Evolutionary conservation across 2,113 vertebrate species (phyloP).

Genomic region (Phalacrocorax brasilianus): DNA sequence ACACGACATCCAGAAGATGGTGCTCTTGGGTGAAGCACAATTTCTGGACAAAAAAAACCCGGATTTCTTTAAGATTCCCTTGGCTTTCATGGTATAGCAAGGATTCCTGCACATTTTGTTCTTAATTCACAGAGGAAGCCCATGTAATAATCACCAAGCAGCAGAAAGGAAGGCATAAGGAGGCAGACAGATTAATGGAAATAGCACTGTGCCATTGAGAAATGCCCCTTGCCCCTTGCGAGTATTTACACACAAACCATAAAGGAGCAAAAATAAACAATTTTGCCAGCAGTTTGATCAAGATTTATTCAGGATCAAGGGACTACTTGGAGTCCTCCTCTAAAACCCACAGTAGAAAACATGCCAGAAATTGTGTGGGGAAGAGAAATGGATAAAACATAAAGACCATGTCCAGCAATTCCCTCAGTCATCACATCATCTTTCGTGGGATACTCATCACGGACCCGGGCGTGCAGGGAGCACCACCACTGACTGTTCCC

Average conservation of each 20-base stretch:
- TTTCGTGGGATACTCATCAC: background rate
- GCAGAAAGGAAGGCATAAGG: background rate
- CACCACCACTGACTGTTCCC: background rate
- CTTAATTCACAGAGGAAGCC: background rate
- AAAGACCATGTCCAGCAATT: background rate
- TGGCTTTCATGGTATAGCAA: background rate
- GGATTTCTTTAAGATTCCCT: background rate
- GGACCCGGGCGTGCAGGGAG: background rate
- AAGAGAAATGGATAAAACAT: background rate
- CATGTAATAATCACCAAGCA: background rate
- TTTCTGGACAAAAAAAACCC: background rate
- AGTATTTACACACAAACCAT: background rate
- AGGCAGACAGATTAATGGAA: background rate
- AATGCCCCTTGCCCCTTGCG: background rate
- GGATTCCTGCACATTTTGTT: background rate
- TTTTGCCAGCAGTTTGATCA: background rate
- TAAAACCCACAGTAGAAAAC: background rate
- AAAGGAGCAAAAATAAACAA: background rate
- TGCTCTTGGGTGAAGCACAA: constrained; percentile 42
- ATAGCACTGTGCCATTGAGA: background rate
- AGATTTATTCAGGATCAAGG: background rate
- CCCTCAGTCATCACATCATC: background rate
- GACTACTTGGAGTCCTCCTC: background rate
- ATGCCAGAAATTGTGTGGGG: background rate
- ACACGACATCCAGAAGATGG: constrained; percentile 38